phyloP scores from a whole-genome alignment of 2,113 vertebrate genomes.

The Corythaixoides concolor region DNA sequence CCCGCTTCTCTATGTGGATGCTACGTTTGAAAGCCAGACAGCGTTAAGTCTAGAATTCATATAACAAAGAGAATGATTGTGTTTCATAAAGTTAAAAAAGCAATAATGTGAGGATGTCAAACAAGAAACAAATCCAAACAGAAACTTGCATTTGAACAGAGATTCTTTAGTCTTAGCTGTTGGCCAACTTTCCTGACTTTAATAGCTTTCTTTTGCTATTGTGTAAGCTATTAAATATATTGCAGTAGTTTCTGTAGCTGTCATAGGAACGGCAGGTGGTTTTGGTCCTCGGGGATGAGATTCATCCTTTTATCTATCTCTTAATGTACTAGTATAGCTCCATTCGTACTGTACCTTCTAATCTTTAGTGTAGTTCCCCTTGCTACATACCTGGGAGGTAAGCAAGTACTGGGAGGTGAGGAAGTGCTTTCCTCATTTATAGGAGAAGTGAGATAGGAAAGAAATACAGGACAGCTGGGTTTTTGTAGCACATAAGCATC shows the following conservation, averaged over 20 bases:
- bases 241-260: neutral
- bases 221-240: neutral
- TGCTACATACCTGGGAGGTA: neutral
- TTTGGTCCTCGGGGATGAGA: neutral
- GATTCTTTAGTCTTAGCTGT: neutral
- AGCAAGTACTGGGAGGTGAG: neutral
- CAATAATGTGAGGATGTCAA: neutral
- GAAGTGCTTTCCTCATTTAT: fast-evolving
- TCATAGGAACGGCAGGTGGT: neutral
- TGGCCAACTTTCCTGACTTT: neutral
- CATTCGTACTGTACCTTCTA: neutral
- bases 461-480: neutral
- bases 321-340: neutral
- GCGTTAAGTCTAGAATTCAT: neutral
- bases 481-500: neutral
- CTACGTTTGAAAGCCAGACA: neutral
- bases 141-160: neutral
- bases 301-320: neutral
- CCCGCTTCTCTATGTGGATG: neutral
- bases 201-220: neutral
- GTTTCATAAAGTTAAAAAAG: neutral
- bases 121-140: neutral
- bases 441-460: neutral
- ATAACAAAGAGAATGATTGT: neutral
- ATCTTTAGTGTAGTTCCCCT: neutral